Percentiles rank a stretch among this genome's conserved stretches.
These are phyloP conservation scores for Ryuthela nishihirai DNA, from an alignment of 2,888 invertebrate species.

Conservation along the genomic window DNA sequence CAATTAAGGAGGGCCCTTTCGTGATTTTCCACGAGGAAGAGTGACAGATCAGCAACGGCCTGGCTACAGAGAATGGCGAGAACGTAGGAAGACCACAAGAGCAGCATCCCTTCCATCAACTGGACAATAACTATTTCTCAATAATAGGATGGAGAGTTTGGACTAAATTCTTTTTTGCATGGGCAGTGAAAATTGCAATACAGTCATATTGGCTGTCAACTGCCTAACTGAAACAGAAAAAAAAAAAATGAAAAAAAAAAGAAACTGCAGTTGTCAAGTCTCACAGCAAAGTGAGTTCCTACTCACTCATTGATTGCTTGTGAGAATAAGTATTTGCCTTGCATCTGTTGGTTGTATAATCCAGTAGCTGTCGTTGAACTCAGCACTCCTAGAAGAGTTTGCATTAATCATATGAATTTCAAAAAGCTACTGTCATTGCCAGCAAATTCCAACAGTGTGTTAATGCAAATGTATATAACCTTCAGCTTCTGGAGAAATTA, in stretches of 20 bases:
- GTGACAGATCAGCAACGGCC: conserved; percentile 16
- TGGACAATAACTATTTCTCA: conserved; percentile 33
- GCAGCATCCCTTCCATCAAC: conserved; percentile 27
- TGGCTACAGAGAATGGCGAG: conserved; percentile 24
- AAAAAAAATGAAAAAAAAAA: too few relatives aligned
- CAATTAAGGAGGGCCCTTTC: conserved; percentile 25
- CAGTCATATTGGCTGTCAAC: too few relatives aligned
- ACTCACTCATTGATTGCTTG: conserved; percentile 27
- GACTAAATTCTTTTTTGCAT: too few relatives aligned
- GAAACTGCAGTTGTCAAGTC: too few relatives aligned
- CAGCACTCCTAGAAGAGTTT: conserved; percentile 77
- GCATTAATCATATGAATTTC: too few relatives aligned
- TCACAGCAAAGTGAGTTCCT: too few relatives aligned
- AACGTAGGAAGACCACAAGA: conserved; percentile 24
- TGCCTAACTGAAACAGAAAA: too few relatives aligned
- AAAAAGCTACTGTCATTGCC: conserved; percentile 23
- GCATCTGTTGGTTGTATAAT: conserved; percentile 26
- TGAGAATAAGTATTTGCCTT: conserved; percentile 31
- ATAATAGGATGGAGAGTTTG: too few relatives aligned
- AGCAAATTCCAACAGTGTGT: conserved; percentile 30
- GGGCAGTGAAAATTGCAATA: too few relatives aligned
- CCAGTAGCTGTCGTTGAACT: conserved; percentile 80
- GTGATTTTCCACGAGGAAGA: conserved; percentile 28
- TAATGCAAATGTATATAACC: conserved; percentile 31
- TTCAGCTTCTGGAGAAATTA: conserved; percentile 24